These are phyloP conservation scores for Sarcophaga caerulescens DNA, from an alignment of 2,888 invertebrate genomes.

Conservation along the genomic window DNA sequence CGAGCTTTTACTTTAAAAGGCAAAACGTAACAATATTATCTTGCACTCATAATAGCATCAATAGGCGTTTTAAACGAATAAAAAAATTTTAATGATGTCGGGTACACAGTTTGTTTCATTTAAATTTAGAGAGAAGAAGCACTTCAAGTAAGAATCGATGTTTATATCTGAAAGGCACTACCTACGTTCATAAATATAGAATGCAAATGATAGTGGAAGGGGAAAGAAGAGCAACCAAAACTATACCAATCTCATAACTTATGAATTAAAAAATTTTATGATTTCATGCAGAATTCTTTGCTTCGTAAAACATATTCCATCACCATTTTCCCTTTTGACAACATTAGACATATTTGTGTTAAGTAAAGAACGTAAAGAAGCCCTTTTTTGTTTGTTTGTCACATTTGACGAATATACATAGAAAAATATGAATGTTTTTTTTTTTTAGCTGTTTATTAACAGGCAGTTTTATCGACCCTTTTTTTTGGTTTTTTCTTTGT, in stretches of 20 bases:
- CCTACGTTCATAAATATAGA: no score
- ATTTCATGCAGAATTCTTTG: neutral
- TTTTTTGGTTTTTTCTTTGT: neutral
- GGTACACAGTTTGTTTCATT: no score
- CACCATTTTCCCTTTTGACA: neutral
- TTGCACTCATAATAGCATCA: no score
- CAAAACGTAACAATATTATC: no score
- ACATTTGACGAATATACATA: neutral
- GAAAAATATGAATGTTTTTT: neutral
- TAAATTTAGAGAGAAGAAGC: no score
- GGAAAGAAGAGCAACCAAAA: neutral
- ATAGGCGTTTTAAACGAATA: no score
- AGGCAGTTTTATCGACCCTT: neutral
- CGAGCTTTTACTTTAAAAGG: no score
- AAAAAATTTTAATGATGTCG: no score
- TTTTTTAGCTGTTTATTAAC: conserved; percentile 7
- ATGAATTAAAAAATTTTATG: conserved; percentile 37
- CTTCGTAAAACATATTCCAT: neutral
- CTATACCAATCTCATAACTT: conserved; percentile 38
- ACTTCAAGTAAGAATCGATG: no score
- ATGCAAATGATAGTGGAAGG: no score
- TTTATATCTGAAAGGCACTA: no score
- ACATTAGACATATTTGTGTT: neutral
- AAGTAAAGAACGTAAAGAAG: no score
- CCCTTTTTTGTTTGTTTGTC: neutral